phyloP scores from a whole-genome alignment of 2,888 invertebrate genomes.

The Andrena flavipes region DNA sequence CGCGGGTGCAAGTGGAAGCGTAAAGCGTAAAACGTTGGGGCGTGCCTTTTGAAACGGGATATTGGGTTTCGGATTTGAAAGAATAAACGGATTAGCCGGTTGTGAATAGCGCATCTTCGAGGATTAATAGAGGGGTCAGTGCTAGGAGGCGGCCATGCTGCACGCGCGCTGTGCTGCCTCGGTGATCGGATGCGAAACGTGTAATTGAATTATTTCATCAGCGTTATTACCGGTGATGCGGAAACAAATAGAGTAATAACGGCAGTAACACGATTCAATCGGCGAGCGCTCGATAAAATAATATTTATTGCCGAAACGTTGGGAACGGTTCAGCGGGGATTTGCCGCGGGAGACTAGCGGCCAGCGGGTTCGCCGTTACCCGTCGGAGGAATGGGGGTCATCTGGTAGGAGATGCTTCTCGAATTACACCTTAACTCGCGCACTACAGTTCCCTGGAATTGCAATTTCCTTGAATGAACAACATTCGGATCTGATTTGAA shows the following conservation, averaged over 20 bases:
- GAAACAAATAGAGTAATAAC: constrained; percentile 58
- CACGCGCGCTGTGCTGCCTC: neutral
- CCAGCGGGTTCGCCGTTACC: neutral
- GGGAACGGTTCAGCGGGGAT: neutral
- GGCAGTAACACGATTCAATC: constrained; percentile 37
- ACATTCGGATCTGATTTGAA: constrained; percentile 6
- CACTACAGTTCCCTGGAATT: constrained; percentile 21
- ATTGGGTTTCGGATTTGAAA: constrained; percentile 57
- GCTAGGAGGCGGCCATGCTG: constrained; percentile 5
- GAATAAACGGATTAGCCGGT: constrained; percentile 49
- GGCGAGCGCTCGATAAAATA: constrained; percentile 32
- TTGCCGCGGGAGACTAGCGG: neutral
- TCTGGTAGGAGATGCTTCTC: neutral
- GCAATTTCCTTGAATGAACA: constrained; percentile 1
- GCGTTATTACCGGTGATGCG: constrained; percentile 50
- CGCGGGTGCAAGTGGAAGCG: constrained; percentile 20
- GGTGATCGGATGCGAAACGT: constrained; percentile 39
- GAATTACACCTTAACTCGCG: constrained; percentile 1
- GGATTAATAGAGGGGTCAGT: constrained; percentile 48
- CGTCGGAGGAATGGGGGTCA: neutral
- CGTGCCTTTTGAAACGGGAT: constrained; percentile 36
- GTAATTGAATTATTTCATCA: constrained; percentile 60
- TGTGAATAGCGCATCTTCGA: constrained; percentile 57
- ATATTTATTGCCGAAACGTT: constrained; percentile 29
- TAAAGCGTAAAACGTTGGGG: constrained; percentile 28